Percentiles rank a stretch among this genome's conserved stretches.
Conservation (phyloP, 2,888 invertebrate species). For the Tenodera sinensis region DNA sequence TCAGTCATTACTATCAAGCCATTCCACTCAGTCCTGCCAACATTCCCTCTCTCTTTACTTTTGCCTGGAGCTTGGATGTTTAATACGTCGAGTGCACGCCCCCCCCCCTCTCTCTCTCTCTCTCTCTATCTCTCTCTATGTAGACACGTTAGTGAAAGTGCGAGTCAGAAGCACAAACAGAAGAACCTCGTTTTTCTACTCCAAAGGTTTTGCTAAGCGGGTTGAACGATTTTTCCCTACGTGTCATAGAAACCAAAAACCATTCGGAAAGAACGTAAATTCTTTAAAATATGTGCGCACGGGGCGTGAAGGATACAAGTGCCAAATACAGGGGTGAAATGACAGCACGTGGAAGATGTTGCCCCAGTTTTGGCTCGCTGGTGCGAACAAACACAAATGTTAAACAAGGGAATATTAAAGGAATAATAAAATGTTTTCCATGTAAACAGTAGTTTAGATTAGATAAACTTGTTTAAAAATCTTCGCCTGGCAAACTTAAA, state of each 20-base stretch:
- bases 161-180: background rate
- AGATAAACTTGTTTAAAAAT: too few relatives aligned
- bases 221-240: background rate
- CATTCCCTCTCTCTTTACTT: background rate
- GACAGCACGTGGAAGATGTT: too few relatives aligned
- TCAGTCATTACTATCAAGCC: background rate
- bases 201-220: background rate
- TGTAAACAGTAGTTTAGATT: too few relatives aligned
- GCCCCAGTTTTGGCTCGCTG: too few relatives aligned
- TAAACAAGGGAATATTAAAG: too few relatives aligned
- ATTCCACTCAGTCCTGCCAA: background rate
- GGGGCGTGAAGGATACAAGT: background rate
- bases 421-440: too few relatives aligned
- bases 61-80: background rate
- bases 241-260: background rate
- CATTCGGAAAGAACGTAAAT: background rate
- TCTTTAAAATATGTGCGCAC: background rate
- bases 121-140: background rate
- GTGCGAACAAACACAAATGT: too few relatives aligned
- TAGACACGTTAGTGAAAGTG: background rate
- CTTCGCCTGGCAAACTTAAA: too few relatives aligned
- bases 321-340: background rate
- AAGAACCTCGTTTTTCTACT: background rate
- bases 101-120: too few relatives aligned
- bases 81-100: background rate